A percentile compares a stretch with the other conserved stretches of the same genome.
These are phyloP conservation scores for Antitype chi DNA, from an alignment of 2,888 invertebrate species.

Conservation along the genomic window DNA sequence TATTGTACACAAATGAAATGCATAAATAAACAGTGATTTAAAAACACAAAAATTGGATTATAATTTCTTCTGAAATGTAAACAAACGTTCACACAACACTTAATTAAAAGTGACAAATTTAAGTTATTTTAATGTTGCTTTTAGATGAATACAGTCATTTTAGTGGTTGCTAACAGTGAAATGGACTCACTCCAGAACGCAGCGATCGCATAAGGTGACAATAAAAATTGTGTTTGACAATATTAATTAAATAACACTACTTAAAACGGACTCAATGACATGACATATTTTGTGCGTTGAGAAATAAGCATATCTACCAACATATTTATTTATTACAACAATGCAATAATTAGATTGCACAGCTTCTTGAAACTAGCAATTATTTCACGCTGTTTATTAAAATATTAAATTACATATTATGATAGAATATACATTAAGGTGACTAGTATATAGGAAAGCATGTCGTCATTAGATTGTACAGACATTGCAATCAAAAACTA, in stretches of 20 bases:
- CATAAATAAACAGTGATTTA: slow-evolving; percentile 32
- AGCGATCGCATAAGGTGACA: background rate
- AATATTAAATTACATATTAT: slow-evolving; percentile 17
- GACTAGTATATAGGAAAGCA: slow-evolving; percentile 20
- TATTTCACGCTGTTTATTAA: slow-evolving; percentile 31
- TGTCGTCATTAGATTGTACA: slow-evolving; percentile 2
- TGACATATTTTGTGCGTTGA: background rate
- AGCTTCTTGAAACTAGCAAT: slow-evolving; percentile 31
- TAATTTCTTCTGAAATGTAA: background rate
- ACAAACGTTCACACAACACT: background rate
- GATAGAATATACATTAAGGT: slow-evolving; percentile 1
- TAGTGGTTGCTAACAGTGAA: background rate
- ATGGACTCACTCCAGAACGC: background rate
- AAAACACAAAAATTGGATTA: background rate
- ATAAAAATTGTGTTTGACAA: background rate
- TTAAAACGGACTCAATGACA: background rate
- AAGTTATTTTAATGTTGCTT: background rate
- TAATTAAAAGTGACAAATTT: background rate
- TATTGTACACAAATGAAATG: slow-evolving; percentile 29
- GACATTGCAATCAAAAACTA: background rate
- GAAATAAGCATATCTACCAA: slow-evolving; percentile 2
- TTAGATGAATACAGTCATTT: background rate
- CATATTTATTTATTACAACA: slow-evolving; percentile 21
- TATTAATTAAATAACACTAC: slow-evolving; percentile 6
- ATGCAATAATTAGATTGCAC: slow-evolving; percentile 33